Percentiles rank a stretch among this genome's conserved stretches.
Conservation (phyloP, 92 coral and sea anemone species). For the Zoanthus sociatus region DNA sequence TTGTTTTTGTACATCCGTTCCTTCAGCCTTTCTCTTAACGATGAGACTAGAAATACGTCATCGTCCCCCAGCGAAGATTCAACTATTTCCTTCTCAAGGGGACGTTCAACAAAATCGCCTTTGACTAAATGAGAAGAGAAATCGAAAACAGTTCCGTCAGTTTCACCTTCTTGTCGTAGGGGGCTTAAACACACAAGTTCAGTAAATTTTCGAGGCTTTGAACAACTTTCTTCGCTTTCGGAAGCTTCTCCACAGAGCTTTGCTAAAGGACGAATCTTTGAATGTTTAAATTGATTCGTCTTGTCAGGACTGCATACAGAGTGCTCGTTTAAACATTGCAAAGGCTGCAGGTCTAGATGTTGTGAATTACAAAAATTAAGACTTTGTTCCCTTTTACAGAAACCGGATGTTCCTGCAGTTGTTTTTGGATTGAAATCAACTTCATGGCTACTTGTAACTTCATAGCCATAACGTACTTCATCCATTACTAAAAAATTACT, state of each 20-base stretch:
- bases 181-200: not conserved
- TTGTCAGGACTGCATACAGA: not conserved
- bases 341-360: not conserved
- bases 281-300: not conserved
- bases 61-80: conserved; percentile 19
- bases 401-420: not conserved
- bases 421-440: not conserved
- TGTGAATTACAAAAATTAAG: not conserved
- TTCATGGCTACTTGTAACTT: not conserved
- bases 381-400: not conserved
- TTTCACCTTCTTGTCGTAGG: not conserved
- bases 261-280: not conserved
- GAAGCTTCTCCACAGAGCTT: not conserved
- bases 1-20: not conserved
- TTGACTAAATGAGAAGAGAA: not conserved
- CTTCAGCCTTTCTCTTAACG: conserved; percentile 27
- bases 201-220: not conserved
- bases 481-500: not conserved
- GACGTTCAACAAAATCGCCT: conserved; percentile 21
- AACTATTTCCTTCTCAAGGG: not conserved
- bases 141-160: not conserved
- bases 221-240: not conserved
- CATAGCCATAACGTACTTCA: not conserved
- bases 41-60: not conserved
- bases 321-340: not conserved